Base-by-base conservation (phyloP, 2,113 vertebrate species). In the Semnornis frantzii region DNA sequence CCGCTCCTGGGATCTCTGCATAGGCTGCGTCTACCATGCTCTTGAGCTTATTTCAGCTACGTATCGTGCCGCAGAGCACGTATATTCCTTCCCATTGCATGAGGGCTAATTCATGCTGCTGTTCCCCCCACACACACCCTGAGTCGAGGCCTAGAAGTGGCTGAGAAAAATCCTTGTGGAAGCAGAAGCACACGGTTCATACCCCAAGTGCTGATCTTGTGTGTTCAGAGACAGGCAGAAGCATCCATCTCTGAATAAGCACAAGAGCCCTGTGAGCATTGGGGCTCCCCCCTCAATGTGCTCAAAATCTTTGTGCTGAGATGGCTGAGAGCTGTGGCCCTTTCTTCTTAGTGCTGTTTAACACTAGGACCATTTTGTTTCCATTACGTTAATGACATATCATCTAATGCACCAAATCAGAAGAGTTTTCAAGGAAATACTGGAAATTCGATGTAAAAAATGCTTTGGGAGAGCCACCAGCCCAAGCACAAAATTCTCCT, bases 391-490 rank as follows among this genome's bases (percentile, higher is more conserved):
- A n/a, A 16, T 44, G 90, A 15, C 54, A 81, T 86, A 91, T 77
- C 92, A 66, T 31, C 79, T 59, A 15, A 50, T 2, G 68, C 63
- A 17, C 33, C 42, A 13, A 71, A 92, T 52, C 34, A 1, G 62
- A 60, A 59, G 62, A 72, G 70, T 94, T 93, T 84, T 86, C 92
- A 88, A 81, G 76, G 92, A 92, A 95, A 93, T 6, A n/a, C 16
- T 75, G 21, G 62, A 65, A 92, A 92, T 92, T 3, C 63, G n/a
- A 39, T 4, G 31, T 58, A 6, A n/a, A 90, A 90, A 75, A 3
- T 6, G 30, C 5, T 46, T 1, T 27, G 0, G 55, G 44, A 79
- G 59, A 62, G 28, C 33, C 65, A 73, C 25, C 34, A 39, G 37
- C 78, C 44, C n/a, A 9, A 71, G 13, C 23, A 13, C 25, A 80